Evolutionary conservation across 2,113 vertebrate species (phyloP).

Genomic region (Cisticola juncidis): DNA sequence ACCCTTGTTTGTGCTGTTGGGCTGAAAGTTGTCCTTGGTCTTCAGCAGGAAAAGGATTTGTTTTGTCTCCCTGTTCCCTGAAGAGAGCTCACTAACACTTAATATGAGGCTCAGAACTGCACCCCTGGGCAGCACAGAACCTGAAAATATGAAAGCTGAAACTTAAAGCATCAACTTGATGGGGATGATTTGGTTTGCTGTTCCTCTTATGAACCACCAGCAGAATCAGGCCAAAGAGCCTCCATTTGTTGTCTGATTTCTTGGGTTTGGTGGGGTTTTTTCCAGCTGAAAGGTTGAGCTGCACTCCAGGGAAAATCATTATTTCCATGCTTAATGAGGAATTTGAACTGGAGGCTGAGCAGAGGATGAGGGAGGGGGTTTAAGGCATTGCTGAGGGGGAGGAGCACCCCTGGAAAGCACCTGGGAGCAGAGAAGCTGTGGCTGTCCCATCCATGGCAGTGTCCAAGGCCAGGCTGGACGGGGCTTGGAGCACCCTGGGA

Average conservation of each 20-base stretch:
- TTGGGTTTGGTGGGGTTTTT: background rate
- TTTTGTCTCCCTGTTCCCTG: background rate
- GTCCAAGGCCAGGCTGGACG: rapidly evolving
- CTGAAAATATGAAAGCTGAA: background rate
- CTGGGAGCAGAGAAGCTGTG: background rate
- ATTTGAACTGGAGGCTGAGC: background rate
- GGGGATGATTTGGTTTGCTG: background rate
- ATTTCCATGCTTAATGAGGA: background rate
- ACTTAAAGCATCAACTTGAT: background rate
- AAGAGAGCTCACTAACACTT: background rate
- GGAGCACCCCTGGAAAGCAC: background rate
- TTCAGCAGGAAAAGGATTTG: background rate
- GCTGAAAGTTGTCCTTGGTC: background rate
- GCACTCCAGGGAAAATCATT: background rate
- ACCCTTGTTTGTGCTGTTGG: background rate
- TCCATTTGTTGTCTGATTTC: background rate
- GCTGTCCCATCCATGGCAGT: background rate
- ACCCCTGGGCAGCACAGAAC: background rate
- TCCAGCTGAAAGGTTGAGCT: background rate
- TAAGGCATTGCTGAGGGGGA: background rate
- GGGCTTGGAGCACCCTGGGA: background rate
- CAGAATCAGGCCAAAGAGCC: background rate
- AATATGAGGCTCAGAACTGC: background rate
- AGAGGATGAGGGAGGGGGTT: rapidly evolving
- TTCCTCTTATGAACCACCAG: background rate